Percentiles rank a stretch among this genome's conserved stretches.
phyloP scores from a whole-genome alignment of 2,888 invertebrate species.

The Dryadula phaetusa region DNA sequence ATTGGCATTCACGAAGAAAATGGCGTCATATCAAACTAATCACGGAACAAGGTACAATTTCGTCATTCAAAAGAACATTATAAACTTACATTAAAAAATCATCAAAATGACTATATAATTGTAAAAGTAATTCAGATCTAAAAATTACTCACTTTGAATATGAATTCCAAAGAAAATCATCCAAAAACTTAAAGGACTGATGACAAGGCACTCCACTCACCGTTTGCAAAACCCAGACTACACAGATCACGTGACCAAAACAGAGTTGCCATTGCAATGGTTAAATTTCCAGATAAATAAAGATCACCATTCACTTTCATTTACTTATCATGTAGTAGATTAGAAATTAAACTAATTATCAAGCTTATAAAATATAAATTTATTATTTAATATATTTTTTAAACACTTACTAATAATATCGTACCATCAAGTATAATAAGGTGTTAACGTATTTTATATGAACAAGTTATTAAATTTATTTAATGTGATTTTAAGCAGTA shows the following conservation, averaged over 20 bases:
- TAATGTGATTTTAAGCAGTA: too few species aligned
- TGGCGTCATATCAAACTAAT: slow-evolving; percentile 85
- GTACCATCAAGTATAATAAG: too few species aligned
- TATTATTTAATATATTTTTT: too few species aligned
- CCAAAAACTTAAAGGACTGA: slow-evolving; percentile 83
- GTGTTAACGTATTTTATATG: too few species aligned
- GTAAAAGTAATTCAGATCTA: slow-evolving; percentile 61
- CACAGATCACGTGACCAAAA: slow-evolving; percentile 58
- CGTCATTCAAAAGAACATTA: slow-evolving; percentile 72
- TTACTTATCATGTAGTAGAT: neutral
- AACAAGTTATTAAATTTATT: too few species aligned
- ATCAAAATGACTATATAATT: slow-evolving; percentile 64
- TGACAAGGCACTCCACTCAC: slow-evolving; percentile 85
- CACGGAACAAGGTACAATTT: slow-evolving; percentile 84
- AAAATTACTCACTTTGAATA: slow-evolving; percentile 83
- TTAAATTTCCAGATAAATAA: neutral
- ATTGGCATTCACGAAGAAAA: slow-evolving; percentile 85
- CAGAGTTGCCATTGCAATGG: slow-evolving; percentile 47
- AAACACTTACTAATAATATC: too few species aligned
- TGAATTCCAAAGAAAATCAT: slow-evolving; percentile 84
- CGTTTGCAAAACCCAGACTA: slow-evolving; percentile 82
- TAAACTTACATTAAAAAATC: slow-evolving; percentile 67
- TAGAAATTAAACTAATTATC: neutral
- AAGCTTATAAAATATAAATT: too few species aligned
- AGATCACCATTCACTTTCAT: slow-evolving; percentile 6